A percentile compares a stretch with the other conserved stretches of the same genome.
These are phyloP conservation scores for Hermatobates lingyangjiaoensis DNA, from an alignment of 1,140 invertebrate species.

Conservation along the genomic window DNA sequence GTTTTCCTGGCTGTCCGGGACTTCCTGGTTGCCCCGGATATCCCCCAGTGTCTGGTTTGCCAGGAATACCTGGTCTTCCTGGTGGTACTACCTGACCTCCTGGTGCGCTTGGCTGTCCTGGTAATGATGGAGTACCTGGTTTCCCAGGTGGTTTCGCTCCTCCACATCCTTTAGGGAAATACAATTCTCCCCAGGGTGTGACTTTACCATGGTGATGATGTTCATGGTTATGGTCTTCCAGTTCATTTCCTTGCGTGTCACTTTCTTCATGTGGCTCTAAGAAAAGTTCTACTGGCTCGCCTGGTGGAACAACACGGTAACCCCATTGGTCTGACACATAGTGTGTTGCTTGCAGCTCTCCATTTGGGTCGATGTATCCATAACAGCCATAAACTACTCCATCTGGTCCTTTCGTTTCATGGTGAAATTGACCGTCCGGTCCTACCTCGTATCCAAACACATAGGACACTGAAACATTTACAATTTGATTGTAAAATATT, in stretches of 20 bases:
- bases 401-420: slow-evolving; percentile 49
- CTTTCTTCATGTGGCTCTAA: slow-evolving; percentile 24
- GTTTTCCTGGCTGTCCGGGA: slow-evolving; percentile 13
- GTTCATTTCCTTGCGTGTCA: slow-evolving; percentile 5
- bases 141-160: slow-evolving; percentile 15
- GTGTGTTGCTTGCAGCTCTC: slow-evolving; percentile 42
- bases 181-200: slow-evolving; percentile 35
- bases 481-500: no score
- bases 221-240: slow-evolving; percentile 13
- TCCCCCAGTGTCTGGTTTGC: slow-evolving; percentile 10
- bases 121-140: slow-evolving; percentile 14
- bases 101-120: slow-evolving; percentile 9
- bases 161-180: slow-evolving; percentile 38
- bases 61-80: slow-evolving; percentile 13
- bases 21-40: slow-evolving; percentile 14
- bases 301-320: slow-evolving; percentile 46
- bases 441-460: slow-evolving; percentile 29
- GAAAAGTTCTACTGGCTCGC: slow-evolving; percentile 46
- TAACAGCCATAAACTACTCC: slow-evolving; percentile 61
- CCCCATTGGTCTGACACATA: slow-evolving; percentile 60
- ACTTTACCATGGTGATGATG: slow-evolving; percentile 31
- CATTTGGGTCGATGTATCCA: slow-evolving; percentile 48
- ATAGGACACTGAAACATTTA: slow-evolving; percentile 12
- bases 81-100: slow-evolving; percentile 4
- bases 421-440: slow-evolving; percentile 53